Percentiles rank a stretch among this genome's conserved stretches.
phyloP scores from a whole-genome alignment of 2,888 invertebrate species.

The Parnassius mnemosyne region DNA sequence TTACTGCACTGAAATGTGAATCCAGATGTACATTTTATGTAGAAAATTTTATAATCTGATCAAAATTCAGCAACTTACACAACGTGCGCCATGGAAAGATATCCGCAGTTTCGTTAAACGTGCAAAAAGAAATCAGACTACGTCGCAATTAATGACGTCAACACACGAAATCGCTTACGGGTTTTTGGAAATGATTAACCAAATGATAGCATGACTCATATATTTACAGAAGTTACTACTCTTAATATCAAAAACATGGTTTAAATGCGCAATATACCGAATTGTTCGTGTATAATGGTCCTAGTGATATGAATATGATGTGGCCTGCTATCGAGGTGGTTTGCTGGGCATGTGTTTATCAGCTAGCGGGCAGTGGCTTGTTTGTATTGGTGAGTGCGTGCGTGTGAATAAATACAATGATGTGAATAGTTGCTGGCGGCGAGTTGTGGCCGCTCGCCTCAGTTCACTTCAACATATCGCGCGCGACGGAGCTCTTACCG shows the following conservation, averaged over 20 bases:
- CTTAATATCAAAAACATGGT: conserved; percentile 9
- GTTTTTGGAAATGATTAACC: conserved; percentile 41
- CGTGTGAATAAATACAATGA: conserved; percentile 69
- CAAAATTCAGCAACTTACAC: too few relatives aligned
- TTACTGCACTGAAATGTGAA: too few relatives aligned
- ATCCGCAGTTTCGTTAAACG: neutral
- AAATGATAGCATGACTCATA: conserved; percentile 36
- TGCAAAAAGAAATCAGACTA: neutral
- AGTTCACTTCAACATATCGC: conserved; percentile 50
- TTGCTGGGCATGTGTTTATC: conserved; percentile 39
- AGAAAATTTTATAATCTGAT: too few relatives aligned
- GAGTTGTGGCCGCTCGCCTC: conserved; percentile 34
- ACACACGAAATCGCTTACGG: conserved; percentile 27
- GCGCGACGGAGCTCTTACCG: conserved; percentile 64
- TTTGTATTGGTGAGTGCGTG: conserved; percentile 73
- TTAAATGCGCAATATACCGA: conserved; percentile 20
- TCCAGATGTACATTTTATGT: too few relatives aligned
- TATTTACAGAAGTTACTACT: conserved; percentile 21
- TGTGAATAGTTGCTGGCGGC: conserved; percentile 70
- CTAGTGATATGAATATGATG: conserved; percentile 26
- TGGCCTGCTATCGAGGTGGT: conserved; percentile 30
- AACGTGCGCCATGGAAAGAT: too few relatives aligned
- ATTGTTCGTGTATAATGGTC: conserved; percentile 13
- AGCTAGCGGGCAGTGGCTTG: conserved; percentile 48
- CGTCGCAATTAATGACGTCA: conserved; percentile 27